Base-by-base conservation (phyloP, 2,888 invertebrate genomes). In the Trisateles emortualis region DNA sequence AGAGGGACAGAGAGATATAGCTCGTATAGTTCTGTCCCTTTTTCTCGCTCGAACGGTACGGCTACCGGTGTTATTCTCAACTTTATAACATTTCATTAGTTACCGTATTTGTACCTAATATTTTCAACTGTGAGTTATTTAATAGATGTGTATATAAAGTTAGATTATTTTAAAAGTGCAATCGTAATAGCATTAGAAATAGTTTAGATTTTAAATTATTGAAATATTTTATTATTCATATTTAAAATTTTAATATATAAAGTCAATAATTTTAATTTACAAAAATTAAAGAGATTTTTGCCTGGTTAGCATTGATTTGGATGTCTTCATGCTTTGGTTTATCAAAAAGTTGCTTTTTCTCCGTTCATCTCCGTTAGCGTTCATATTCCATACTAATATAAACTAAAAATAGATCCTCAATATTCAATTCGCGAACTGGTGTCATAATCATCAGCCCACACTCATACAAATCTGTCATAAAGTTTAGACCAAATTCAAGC, bases 101-200 rank as follows among this genome's bases (percentile, higher is more conserved):
- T 63, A 59, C 47, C 53, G 13, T 30, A 44, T 48, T 38, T 42
- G 57, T 59, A 74, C 55, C 57, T 52, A 43, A 49, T 53, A 47
- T 58, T 63, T 68, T 54, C 47, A 63, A 62, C 49, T 63, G 59
- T 65, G 66, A 64, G 68, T 63, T 63, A 52, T 62, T 22, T 26
- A 53, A 55, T 68, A 58, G 49, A 66, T 78, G 80, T 82, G 79
- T 75, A 82, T 80, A 82, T 66, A 64, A 55, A 57, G 62, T 68
- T 77, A 83, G 79, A 79, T 75, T 84, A 83, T 82, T 84, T 78
- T 80, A 61, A 79, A 89, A 83, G 88, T 90, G 90, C 90, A 90
- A 90, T 90, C 86, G 80, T 88, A 83, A 72, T 86, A 85, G 78
- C 82, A 75, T 73, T 71, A 76, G 68, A 59, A 58, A 53, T 79